These are phyloP conservation scores for Pogonocichla stellata DNA, from an alignment of 2,113 vertebrate species.

Conservation along the genomic window DNA sequence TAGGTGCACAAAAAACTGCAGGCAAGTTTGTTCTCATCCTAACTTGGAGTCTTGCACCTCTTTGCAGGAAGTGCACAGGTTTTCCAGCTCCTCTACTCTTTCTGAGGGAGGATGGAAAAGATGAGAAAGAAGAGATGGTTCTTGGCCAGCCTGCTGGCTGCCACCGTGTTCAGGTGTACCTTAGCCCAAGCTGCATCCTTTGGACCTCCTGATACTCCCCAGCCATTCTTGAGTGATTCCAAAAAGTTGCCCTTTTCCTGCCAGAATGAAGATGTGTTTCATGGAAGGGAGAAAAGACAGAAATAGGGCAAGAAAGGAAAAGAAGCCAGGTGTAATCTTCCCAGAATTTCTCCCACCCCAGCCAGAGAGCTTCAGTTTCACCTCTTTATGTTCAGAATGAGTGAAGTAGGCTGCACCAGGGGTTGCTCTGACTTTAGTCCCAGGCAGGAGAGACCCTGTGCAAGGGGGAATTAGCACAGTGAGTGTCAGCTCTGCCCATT, in stretches of 20 bases:
- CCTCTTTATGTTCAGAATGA: not conserved
- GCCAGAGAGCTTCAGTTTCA: not conserved
- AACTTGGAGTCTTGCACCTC: not conserved
- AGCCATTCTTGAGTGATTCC: not conserved
- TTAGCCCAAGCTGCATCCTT: not conserved
- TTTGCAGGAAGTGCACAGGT: not conserved
- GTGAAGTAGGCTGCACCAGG: not conserved
- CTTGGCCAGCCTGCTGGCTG: not conserved
- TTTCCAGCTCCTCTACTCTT: not conserved
- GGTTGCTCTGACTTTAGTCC: not conserved
- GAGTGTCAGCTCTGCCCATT: not conserved
- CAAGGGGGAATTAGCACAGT: not conserved
- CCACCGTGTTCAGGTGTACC: accelerated
- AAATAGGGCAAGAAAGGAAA: not conserved
- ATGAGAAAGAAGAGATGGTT: not conserved
- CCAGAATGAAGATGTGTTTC: not conserved
- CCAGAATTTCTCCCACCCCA: not conserved
- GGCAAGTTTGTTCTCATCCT: not conserved
- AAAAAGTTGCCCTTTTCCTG: not conserved
- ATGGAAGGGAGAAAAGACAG: not conserved
- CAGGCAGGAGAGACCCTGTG: not conserved
- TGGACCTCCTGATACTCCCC: not conserved
- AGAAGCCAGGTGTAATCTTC: not conserved
- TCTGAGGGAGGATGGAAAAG: not conserved
- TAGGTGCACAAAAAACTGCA: not conserved